Base-by-base conservation (phyloP, 2,888 invertebrate species). In the Esperia sulphurella region DNA sequence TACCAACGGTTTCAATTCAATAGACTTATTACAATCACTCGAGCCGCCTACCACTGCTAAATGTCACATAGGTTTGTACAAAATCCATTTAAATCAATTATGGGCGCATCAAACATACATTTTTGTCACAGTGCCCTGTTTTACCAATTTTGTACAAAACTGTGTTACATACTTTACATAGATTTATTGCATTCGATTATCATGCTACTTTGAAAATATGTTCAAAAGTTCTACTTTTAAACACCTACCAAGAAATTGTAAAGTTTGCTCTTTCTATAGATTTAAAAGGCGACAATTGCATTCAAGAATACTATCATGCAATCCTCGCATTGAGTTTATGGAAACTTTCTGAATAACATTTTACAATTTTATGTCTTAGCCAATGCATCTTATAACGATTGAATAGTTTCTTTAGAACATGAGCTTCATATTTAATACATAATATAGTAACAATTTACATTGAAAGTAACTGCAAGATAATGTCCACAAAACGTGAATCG, bases 21-120 rank as follows among this genome's bases (percentile, higher is more conserved):
- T 82, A 83, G 76, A 85, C 81, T 82, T 79, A 81, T 79, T 68
- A 83, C 82, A 83, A 84, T 84, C 86, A 83, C 80, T 83, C 85
- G 79, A 85, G 83, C 84, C 83, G 68, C 83, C 84, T 85, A 86
- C 78, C 66, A 64, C 75, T 62, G 70, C 71, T 73, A 73, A 63
- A 57, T 62, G 71, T 61, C 46, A 53, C 74, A 64, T 40, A 68
- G 67, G 54, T 65, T 59, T 70, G 67, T 63, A 68, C 68, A 64
- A 51, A 45, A 51, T 30, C 38, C 39, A 14, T 29, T 41, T 42
- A 41, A 35, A 41, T 7, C 12, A 43, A n/a, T 39, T 1, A 1
- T 13, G 39, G 39, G 12, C 10, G 37, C 29, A 12, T 29, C 31
- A 8, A 31, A 31, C 8, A 31, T 31, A 5, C 1, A 5, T 31